Base-by-base conservation (phyloP, 2,797 vertebrate genomes). In the Hippocampus kuda region DNA sequence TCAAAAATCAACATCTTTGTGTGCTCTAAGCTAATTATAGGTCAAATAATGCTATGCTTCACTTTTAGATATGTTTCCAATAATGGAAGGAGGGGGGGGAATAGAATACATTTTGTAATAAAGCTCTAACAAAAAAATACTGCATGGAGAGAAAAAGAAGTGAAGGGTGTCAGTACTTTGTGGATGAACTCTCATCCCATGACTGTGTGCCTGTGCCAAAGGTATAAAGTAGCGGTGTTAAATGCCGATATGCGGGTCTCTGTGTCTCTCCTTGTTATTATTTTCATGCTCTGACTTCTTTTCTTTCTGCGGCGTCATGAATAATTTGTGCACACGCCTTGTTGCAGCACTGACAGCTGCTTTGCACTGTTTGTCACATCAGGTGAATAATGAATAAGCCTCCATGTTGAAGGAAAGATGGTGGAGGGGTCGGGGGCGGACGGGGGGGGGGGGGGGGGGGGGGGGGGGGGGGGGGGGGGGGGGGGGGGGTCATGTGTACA, bases 301-400 rank as follows among this genome's bases (percentile, higher is more conserved):
- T 89, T 86, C 85, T 89, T 89, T 79, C 82, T 26, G 82, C 81
- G 7, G 79, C 76, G 65, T 89, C 90, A 92, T 91, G 81, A 91
- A 90, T 92, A 88, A 91, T 92, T 91, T 89, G 88, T 88, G 85
- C 67, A 72, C 65, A 59, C 57, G 85, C 86, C 86, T 86, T 85
- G 86, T 90, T 89, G 85, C 85, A 85, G 30, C 44, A 80, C 88
- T 90, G 90, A 90, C 90, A 92, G 90, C 88, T 88, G 88, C 83
- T 86, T 85, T 81, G 84, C 86, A 83, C 88, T 86, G 86, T 88
- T 86, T 90, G 90, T 90, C 88, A 89, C 81, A 89, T 90, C 87
- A 87, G 88, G 88, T 92, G 89, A 92, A 91, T 92, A 90, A 92
- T 92, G 84, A 87, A 92, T 92, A 89, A 90, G 87, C 68, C 77